phyloP scores from a whole-genome alignment of 2,797 vertebrate species.

The Pangasius mekongensis region DNA sequence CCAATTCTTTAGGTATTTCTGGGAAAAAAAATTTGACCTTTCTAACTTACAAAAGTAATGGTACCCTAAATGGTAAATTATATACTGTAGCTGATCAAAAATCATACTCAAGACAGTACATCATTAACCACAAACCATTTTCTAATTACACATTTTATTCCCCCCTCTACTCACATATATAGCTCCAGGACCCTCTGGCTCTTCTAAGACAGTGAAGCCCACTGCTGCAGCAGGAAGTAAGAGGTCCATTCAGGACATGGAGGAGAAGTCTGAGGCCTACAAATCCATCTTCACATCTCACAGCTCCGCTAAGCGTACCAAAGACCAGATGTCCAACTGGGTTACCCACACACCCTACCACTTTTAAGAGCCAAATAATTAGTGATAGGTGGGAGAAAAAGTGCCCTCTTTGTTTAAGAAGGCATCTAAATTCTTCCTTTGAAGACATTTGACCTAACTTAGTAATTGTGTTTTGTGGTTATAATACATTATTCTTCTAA shows the following conservation, averaged over 20 bases:
- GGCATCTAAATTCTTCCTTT: background rate
- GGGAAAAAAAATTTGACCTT: background rate
- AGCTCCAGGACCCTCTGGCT: slow-evolving; percentile 61
- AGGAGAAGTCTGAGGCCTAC: slow-evolving; percentile 87
- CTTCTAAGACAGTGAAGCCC: slow-evolving; percentile 57
- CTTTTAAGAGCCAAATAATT: slow-evolving; percentile 75
- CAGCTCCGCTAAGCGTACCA: slow-evolving; percentile 94
- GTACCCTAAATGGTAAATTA: background rate
- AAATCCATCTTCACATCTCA: slow-evolving; percentile 91
- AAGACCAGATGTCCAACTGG: slow-evolving; percentile 94
- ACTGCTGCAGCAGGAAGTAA: slow-evolving; percentile 65
- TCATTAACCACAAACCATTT: background rate
- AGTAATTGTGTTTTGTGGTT: background rate
- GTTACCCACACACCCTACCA: slow-evolving; percentile 96
- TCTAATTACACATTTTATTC: background rate
- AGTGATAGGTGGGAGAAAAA: background rate
- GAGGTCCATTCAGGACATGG: slow-evolving; percentile 78
- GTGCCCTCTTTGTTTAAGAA: background rate
- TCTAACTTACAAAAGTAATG: background rate
- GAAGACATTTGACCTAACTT: background rate
- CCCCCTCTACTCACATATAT: background rate
- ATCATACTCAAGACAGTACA: background rate
- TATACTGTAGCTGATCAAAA: background rate
- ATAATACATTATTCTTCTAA: background rate
- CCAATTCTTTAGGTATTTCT: background rate